A percentile compares a stretch with the other conserved stretches of the same genome.
Evolutionary conservation across 2,888 invertebrate genomes (phyloP).

Genomic region (Micropterix aruncella): DNA sequence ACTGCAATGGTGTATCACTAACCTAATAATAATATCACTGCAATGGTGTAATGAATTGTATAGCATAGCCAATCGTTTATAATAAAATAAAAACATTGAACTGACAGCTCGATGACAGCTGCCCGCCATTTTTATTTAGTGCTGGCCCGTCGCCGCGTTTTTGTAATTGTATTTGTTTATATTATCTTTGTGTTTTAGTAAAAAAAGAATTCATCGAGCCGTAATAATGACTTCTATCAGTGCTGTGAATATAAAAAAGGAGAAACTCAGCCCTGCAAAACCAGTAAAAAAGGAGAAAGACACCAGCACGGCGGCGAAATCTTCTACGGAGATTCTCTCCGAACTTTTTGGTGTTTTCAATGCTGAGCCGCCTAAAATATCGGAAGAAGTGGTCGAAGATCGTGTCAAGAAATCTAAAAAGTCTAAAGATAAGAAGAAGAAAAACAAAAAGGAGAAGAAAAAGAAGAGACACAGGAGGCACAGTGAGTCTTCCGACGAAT

Average conservation of each 20-base stretch:
- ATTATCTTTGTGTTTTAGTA: no score
- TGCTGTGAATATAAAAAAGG: not conserved
- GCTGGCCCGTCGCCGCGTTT: no score
- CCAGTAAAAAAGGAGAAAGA: not conserved
- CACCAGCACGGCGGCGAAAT: slow-evolving; percentile 28
- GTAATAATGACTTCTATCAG: not conserved
- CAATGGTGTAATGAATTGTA: no score
- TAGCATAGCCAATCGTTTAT: no score
- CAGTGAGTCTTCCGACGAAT: slow-evolving; percentile 27
- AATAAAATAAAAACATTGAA: no score
- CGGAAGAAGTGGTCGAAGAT: slow-evolving; percentile 26
- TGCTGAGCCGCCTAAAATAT: slow-evolving; percentile 49
- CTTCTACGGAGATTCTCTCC: slow-evolving; percentile 67
- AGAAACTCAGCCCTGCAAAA: not conserved
- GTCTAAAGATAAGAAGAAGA: slow-evolving; percentile 42
- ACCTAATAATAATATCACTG: no score
- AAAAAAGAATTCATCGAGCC: no score
- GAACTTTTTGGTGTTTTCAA: slow-evolving; percentile 71
- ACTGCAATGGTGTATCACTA: no score
- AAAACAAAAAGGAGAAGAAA: slow-evolving; percentile 44
- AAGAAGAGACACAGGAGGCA: slow-evolving; percentile 26
- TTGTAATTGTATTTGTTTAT: no score
- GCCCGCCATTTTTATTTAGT: no score
- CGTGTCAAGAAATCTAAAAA: slow-evolving; percentile 26
- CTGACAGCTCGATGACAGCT: no score